Conservation (phyloP, 1,140 invertebrate species). For the Drosophila teissieri region DNA sequence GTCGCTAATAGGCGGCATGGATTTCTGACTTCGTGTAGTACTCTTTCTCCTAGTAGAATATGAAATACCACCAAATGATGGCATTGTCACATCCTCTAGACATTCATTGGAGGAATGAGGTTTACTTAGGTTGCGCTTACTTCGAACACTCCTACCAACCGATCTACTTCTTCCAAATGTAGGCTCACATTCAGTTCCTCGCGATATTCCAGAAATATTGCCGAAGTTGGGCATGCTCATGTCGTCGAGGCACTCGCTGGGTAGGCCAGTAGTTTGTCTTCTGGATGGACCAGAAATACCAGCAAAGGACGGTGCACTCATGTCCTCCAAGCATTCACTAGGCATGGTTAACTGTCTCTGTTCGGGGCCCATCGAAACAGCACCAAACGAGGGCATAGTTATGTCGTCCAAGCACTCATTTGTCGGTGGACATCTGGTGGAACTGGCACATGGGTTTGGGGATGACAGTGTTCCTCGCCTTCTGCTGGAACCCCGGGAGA, state of each 20-base stretch:
- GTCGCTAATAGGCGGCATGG: neutral
- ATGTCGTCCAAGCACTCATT: constrained; percentile 11
- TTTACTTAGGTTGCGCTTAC: neutral
- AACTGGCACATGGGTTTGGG: neutral
- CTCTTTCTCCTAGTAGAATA: neutral
- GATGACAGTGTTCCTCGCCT: neutral
- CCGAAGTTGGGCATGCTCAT: constrained; percentile 18
- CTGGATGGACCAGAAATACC: neutral
- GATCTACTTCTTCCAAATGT: neutral
- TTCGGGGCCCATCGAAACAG: neutral
- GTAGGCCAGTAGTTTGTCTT: neutral
- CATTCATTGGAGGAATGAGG: neutral
- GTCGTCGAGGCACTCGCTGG: constrained; percentile 19
- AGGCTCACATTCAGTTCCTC: neutral
- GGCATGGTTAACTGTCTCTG: constrained; percentile 3
- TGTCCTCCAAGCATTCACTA: constrained; percentile 11
- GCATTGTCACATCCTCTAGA: constrained; percentile 15
- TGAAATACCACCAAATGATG: neutral
- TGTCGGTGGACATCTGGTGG: neutral
- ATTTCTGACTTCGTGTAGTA: neutral
- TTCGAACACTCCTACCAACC: neutral
- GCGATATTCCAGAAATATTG: neutral
- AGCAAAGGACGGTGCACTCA: neutral
- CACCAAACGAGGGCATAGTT: constrained; percentile 27
- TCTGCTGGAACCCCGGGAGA: neutral